A percentile compares a stretch with the other conserved stretches of the same genome.
Evolutionary conservation across 2,113 vertebrate species (phyloP).

Genomic region (Sclerurus mexicanus): DNA sequence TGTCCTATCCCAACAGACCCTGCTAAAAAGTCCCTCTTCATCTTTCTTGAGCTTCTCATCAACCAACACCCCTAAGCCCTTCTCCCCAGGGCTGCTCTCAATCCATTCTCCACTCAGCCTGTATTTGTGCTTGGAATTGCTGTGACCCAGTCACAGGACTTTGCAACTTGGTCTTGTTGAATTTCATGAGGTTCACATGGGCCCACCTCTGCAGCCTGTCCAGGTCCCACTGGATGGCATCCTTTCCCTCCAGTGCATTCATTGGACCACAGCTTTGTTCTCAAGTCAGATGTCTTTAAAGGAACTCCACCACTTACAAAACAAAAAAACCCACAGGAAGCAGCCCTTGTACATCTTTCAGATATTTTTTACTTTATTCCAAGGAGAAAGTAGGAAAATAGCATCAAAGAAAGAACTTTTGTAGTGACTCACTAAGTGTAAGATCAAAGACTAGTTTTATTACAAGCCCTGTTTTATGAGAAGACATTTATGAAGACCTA

Average conservation of each 20-base stretch:
- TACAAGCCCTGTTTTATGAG: neutral
- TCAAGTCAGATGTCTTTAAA: constrained; percentile 3
- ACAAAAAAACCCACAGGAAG: neutral
- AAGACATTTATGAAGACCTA: neutral
- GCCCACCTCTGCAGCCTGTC: neutral
- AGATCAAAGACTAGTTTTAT: neutral
- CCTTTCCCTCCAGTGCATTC: neutral
- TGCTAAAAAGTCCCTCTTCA: neutral
- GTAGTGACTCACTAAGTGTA: neutral
- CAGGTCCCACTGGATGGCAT: neutral
- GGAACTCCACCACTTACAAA: neutral
- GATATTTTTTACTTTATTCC: neutral
- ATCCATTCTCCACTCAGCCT: neutral
- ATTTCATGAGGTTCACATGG: neutral
- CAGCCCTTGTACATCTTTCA: neutral
- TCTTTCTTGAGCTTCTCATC: neutral
- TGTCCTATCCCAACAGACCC: neutral
- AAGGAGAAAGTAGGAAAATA: neutral
- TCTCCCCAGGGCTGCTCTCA: neutral
- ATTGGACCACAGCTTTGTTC: neutral
- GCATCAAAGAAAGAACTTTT: neutral
- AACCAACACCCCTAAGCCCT: neutral
- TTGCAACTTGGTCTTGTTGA: neutral
- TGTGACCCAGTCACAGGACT: neutral
- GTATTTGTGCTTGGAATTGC: neutral